phyloP scores from a whole-genome alignment of 2,888 invertebrate species.

The Parascotia fuliginaria region DNA sequence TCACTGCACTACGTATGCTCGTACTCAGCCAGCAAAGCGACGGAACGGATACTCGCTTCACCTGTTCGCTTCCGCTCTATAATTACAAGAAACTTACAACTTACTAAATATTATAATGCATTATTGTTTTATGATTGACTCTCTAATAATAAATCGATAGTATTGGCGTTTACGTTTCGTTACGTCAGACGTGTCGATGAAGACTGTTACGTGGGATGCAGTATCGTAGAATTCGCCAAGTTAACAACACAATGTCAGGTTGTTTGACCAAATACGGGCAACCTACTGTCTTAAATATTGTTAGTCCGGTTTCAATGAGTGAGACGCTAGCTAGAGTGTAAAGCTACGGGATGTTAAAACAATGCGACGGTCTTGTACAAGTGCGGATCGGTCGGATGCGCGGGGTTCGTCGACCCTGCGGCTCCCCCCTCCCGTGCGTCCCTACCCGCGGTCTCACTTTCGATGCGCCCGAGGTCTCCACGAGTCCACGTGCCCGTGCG shows the following conservation, averaged over 20 bases:
- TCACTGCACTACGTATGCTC: constrained; percentile 46
- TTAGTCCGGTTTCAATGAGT: constrained; percentile 55
- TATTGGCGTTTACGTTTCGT: constrained; percentile 7
- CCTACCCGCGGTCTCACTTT: constrained; percentile 77
- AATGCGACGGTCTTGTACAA: constrained; percentile 79
- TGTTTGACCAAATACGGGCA: constrained; percentile 37
- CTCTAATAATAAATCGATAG: background rate
- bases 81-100: constrained; percentile 69
- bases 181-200: constrained; percentile 8
- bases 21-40: constrained; percentile 48
- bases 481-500: constrained; percentile 77
- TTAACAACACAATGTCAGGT: constrained; percentile 32
- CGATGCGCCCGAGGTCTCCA: constrained; percentile 78
- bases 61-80: constrained; percentile 76
- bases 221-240: constrained; percentile 20
- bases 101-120: constrained; percentile 35
- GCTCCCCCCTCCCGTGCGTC: constrained; percentile 54
- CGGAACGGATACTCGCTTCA: constrained; percentile 78
- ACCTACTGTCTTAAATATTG: constrained; percentile 44
- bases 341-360: constrained; percentile 72
- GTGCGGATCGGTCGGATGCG: constrained; percentile 82
- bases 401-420: constrained; percentile 73
- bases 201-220: constrained; percentile 4
- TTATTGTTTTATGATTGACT: constrained; percentile 16
- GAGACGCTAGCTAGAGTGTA: constrained; percentile 54